Evolutionary conservation across 2,888 invertebrate genomes (phyloP).

Genomic region (Cotesia congregata): DNA sequence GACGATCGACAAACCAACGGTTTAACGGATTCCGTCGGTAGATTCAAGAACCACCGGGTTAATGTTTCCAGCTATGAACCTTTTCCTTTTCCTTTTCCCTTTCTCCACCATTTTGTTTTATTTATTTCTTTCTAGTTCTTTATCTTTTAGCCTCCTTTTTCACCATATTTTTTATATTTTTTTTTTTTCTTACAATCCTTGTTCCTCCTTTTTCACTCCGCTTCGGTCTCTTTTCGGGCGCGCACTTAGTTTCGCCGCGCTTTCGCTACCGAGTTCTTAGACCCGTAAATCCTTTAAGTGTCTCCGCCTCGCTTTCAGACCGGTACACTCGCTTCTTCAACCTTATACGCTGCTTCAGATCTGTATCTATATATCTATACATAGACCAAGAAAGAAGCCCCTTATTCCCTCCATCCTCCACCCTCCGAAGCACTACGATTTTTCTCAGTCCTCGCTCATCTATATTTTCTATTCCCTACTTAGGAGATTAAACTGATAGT

Average conservation of each 20-base stretch:
- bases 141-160: neutral
- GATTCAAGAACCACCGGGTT: constrained; percentile 29
- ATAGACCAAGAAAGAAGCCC: neutral
- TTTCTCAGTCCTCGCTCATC: constrained; percentile 48
- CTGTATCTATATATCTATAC: neutral
- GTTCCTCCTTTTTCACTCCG: constrained; percentile 23
- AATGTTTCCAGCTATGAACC: constrained; percentile 24
- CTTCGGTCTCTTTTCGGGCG: constrained; percentile 31
- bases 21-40: constrained; percentile 27
- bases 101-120: neutral
- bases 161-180: neutral
- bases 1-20: constrained; percentile 21
- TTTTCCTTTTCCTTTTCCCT: constrained; percentile 3
- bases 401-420: neutral
- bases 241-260: constrained; percentile 44
- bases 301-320: constrained; percentile 51
- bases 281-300: constrained; percentile 69
- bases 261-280: constrained; percentile 58
- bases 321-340: constrained; percentile 7
- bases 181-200: constrained; percentile 12
- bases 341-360: neutral
- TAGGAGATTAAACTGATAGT: constrained; percentile 52
- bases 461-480: constrained; percentile 44
- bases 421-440: constrained; percentile 42
- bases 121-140: constrained; percentile 13